These are phyloP conservation scores for Protodeltote pygarga DNA, from an alignment of 2,888 invertebrate species.

Conservation along the genomic window DNA sequence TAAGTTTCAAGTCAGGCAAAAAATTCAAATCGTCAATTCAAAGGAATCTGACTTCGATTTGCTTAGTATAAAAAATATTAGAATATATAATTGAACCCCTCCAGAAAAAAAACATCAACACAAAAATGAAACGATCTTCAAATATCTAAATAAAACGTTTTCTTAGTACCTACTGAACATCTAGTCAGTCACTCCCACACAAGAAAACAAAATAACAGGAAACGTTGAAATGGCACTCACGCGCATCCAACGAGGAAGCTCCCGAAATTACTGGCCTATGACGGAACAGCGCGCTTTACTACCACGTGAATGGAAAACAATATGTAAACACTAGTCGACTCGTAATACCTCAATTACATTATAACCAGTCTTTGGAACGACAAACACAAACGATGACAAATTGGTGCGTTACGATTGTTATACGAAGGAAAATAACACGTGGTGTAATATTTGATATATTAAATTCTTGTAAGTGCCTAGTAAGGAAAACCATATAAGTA, in stretches of 20 bases:
- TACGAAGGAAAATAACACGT: background rate
- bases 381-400: conserved; percentile 10
- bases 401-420: conserved; percentile 8
- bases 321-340: conserved; percentile 11
- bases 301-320: conserved; percentile 6
- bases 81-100: too few species aligned
- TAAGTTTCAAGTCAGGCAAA: too few species aligned
- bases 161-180: background rate
- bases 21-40: too few species aligned
- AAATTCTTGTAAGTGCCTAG: too few species aligned
- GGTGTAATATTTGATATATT: too few species aligned
- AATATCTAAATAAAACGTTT: too few species aligned
- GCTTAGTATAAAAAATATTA: too few species aligned
- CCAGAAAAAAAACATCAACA: too few species aligned
- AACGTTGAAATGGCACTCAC: conserved; percentile 47
- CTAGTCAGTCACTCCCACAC: background rate
- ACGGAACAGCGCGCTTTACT: conserved; percentile 52
- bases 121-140: too few species aligned
- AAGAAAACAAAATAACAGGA: conserved; percentile 30
- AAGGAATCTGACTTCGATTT: too few species aligned
- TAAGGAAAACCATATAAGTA: too few species aligned
- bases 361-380: conserved; percentile 1
- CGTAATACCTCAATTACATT: conserved; percentile 11
- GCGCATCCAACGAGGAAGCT: conserved; percentile 59
- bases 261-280: conserved; percentile 56